Evolutionary conservation across 2,888 invertebrate species (phyloP), one percentile per base, ranked within the genome.

Genomic region (Salticus scenicus): DNA sequence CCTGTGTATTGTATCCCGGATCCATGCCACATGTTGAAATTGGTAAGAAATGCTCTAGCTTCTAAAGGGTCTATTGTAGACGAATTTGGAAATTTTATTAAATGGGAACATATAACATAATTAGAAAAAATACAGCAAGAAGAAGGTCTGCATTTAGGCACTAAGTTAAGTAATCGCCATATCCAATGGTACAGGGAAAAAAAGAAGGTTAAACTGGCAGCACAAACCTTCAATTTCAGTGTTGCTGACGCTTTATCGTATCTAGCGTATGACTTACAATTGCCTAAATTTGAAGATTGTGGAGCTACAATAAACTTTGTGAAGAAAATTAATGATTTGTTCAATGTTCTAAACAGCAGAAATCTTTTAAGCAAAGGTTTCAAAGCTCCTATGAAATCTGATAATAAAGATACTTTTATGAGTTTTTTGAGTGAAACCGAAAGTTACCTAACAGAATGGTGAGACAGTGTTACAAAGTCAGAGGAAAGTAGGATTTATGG

Each of bases 171-270:
- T 28, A 28, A 30, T 17, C 20, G 30, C 8, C 88, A 88, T 70
- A 81, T 86, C 20, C 20, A 78, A 42, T 88, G 88, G n/a, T n/a
- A n/a, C n/a, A n/a, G n/a, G n/a, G n/a, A n/a, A n/a, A n/a, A n/a
- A n/a, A n/a, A n/a, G n/a, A 88, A 88, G 42, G 88, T 88, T 14
- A 81, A 80, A 30, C 78, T 88, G 4, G 88, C 88, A 41, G 78
- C 87, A 14, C 88, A 88, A 57, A 67, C 75, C 7, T 67, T 88
- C 2, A 88, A 87, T 85, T 27, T 28, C 28, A 84, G 83, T 30
- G 80, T 87, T 17, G 88, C 88, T 30, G 80, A 87, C 63, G 81
- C 81, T 20, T 20, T 88, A 10, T 27, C 64, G 12, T 74, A 72
- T 24, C 14, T 64, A 31, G 57, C n/a, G n/a, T n/a, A n/a, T 10